Conservation (phyloP, 2,797 vertebrate genomes). For the Gambusia yucatana region DNA sequence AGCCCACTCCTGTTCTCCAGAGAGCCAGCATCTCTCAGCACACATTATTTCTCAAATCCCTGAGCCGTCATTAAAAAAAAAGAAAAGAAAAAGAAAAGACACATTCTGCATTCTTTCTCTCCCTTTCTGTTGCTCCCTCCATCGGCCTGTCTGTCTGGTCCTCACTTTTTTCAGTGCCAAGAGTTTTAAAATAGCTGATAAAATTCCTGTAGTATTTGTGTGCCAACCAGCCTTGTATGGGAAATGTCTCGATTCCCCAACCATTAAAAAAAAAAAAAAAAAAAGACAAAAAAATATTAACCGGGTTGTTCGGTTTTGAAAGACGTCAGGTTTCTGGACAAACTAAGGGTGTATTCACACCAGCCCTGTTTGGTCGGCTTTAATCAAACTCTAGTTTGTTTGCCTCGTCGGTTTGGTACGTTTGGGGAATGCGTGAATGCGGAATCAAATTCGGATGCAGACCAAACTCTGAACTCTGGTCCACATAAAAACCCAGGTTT, state of each 20-base stretch:
- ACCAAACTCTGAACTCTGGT: no score
- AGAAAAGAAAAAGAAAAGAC: constrained; percentile 60
- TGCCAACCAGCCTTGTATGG: constrained; percentile 7
- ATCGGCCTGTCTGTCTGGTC: constrained; percentile 2
- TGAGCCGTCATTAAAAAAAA: constrained; percentile 59
- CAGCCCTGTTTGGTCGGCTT: no score
- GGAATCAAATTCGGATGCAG: no score
- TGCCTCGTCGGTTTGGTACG: no score
- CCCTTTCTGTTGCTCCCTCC: constrained; percentile 27
- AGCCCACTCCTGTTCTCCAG: constrained; percentile 47
- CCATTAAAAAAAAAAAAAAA: neutral
- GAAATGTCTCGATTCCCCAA: neutral
- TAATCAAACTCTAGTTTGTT: no score
- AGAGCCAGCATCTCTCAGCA: constrained; percentile 72
- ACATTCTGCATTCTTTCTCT: constrained; percentile 64
- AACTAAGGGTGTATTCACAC: neutral
- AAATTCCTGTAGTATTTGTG: constrained; percentile 30
- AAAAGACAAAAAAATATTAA: neutral
- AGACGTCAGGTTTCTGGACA: neutral
- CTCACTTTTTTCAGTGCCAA: constrained; percentile 27
- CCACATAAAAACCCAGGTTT: no score
- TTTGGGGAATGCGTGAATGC: no score
- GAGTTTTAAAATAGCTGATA: constrained; percentile 26
- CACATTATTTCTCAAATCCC: constrained; percentile 75
- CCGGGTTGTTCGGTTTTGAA: neutral